Conservation (phyloP, 2,888 invertebrate genomes). For the Eumacrocentrus americanus region DNA sequence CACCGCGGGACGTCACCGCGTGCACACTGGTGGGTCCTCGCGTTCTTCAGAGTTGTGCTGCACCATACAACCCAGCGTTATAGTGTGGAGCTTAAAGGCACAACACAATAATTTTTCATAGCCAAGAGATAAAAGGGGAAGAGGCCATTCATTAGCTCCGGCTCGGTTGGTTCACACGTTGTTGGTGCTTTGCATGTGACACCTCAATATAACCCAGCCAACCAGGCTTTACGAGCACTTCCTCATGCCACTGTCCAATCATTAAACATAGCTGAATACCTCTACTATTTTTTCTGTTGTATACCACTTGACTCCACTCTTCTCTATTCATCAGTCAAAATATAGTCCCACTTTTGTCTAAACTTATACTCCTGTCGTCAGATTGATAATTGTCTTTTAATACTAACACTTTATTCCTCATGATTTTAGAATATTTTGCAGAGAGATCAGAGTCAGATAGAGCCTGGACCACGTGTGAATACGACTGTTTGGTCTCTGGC, state of each 20-base stretch:
- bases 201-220: slow-evolving; percentile 51
- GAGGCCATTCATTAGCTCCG: slow-evolving; percentile 59
- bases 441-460: too few species aligned
- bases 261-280: slow-evolving; percentile 1
- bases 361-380: too few species aligned
- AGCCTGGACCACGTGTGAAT: too few species aligned
- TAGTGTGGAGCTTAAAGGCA: slow-evolving; percentile 32
- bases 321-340: too few species aligned
- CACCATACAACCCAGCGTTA: slow-evolving; percentile 14
- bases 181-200: slow-evolving; percentile 57
- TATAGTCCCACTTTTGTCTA: too few species aligned
- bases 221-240: not conserved
- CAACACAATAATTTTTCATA: slow-evolving; percentile 60
- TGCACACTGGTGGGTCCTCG: slow-evolving; percentile 38
- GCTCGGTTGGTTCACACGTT: slow-evolving; percentile 61
- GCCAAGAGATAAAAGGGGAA: slow-evolving; percentile 50
- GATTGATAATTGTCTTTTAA: too few species aligned
- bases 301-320: too few species aligned
- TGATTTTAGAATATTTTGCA: too few species aligned
- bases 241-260: not conserved
- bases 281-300: too few species aligned
- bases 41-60: slow-evolving; percentile 25
- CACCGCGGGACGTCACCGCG: slow-evolving; percentile 41
- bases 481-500: too few species aligned
- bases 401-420: too few species aligned